Conservation (phyloP, 1,140 invertebrate species). For the Drosophila tropicalis region DNA sequence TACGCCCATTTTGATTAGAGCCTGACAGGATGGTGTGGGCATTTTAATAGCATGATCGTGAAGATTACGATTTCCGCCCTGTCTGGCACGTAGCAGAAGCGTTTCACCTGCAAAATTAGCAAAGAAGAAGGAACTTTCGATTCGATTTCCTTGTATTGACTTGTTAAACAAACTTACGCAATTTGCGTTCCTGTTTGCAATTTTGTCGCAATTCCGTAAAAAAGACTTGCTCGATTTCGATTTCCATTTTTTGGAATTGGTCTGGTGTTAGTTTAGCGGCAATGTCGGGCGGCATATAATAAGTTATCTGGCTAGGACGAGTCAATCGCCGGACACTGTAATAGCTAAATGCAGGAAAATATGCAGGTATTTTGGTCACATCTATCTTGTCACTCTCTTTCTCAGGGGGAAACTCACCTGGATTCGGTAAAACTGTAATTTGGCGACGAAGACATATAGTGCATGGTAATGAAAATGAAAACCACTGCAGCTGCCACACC, state of each 20-base stretch:
- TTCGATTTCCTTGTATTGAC: too few relatives aligned
- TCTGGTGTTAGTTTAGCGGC: slow-evolving; percentile 32
- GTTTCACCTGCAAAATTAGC: slow-evolving; percentile 50
- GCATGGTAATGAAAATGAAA: slow-evolving; percentile 95
- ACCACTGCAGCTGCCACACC: slow-evolving; percentile 85
- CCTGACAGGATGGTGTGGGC: slow-evolving; percentile 60
- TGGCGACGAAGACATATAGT: slow-evolving; percentile 95
- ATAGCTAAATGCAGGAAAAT: slow-evolving; percentile 40
- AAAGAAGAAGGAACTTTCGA: not conserved
- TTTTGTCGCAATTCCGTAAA: slow-evolving; percentile 52
- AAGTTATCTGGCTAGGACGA: slow-evolving; percentile 88
- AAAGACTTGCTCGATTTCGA: slow-evolving; percentile 55
- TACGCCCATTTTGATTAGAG: slow-evolving; percentile 37
- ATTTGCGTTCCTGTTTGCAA: slow-evolving; percentile 59
- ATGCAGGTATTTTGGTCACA: not conserved
- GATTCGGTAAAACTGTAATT: slow-evolving; percentile 93
- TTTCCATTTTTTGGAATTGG: slow-evolving; percentile 47
- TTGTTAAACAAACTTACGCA: slow-evolving; percentile 53
- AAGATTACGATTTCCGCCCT: slow-evolving; percentile 46
- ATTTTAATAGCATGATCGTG: slow-evolving; percentile 45
- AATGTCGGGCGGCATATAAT: slow-evolving; percentile 98
- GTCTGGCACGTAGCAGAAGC: slow-evolving; percentile 48
- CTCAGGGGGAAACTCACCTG: slow-evolving; percentile 86
- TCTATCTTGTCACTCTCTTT: not conserved
- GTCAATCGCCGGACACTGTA: slow-evolving; percentile 87